These are phyloP conservation scores for Pogona vitticeps DNA, from an alignment of 2,113 vertebrate species.

Conservation along the genomic window DNA sequence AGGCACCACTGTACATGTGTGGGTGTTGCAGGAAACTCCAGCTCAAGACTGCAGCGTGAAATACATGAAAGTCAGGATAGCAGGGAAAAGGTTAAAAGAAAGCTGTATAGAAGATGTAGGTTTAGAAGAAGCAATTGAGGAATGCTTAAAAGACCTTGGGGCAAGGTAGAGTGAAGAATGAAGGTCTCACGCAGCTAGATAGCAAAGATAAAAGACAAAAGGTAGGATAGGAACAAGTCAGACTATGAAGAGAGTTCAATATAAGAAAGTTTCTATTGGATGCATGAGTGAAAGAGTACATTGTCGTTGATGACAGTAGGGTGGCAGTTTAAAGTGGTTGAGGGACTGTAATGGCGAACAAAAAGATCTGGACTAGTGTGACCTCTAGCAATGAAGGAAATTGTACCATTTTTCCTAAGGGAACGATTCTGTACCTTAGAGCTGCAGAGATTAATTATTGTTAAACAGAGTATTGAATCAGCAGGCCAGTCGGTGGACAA, in stretches of 20 bases:
- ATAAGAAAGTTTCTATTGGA: conserved; percentile 2
- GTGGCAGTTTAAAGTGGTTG: conserved; percentile 11
- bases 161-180: neutral
- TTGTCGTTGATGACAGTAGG: conserved; percentile 29
- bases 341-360: neutral
- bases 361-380: conserved; percentile 2
- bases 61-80: neutral
- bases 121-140: conserved; percentile 13
- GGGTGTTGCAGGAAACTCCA: neutral
- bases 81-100: neutral
- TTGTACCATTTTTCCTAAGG: neutral
- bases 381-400: conserved; percentile 31
- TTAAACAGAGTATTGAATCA: conserved; percentile 6
- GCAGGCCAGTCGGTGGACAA: conserved; percentile 40
- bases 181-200: conserved; percentile 14
- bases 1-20: neutral
- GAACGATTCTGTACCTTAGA: neutral
- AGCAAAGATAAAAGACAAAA: conserved; percentile 4
- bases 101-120: neutral
- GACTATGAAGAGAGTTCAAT: conserved; percentile 8
- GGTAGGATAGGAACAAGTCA: neutral
- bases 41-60: neutral
- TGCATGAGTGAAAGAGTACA: neutral
- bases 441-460: neutral
- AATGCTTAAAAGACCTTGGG: neutral